Evolutionary conservation across 2,888 invertebrate genomes (phyloP), one percentile per base, ranked within the genome.

Genomic region (Cheilosia urbana): DNA sequence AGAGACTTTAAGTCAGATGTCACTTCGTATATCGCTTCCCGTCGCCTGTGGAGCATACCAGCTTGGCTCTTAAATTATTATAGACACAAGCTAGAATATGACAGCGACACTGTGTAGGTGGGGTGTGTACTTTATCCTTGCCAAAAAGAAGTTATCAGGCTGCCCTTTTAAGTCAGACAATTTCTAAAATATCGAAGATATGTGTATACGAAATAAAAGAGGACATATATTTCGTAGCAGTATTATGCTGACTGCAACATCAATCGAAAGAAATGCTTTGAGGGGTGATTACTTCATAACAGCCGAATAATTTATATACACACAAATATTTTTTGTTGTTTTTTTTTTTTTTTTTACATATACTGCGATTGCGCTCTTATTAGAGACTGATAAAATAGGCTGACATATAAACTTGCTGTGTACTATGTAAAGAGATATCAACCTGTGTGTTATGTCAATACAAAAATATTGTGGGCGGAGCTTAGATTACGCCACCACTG

Each of bases 351-450:
- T 17, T 49, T 11, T 11, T 58, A 13, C n/a, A 49, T 49, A 63
- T 78, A 71, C 82, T 82, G 83, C 83, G 83, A 78, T 78, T 83
- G 83, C 83, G 83, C 83, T 78, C 55, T 72, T 62, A 37, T 24
- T 55, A 17, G 49, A 69, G 49, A 69, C 57, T 57, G 69, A 78
- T 71, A 71, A 63, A 78, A 71, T 78, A 71, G 78, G 69, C 55
- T 55, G 68, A 60, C 77, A 69, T 51, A 68, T 51, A 51, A 51
- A 68, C 34, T 37, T 68, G 55, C 42, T 60, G 68, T 60, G 60
- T 57, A 47, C 27, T 78, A 72, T 21, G 42, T 72, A 65, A 45
- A 69, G 6, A 63, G 58, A 75, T 68, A 69, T 58, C 58, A 76
- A 71, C 76, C 65, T 76, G 76, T 69, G 66, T 65, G 51, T 30